These are phyloP conservation scores for Epinotia demarniana DNA, from an alignment of 2,888 invertebrate genomes.

Conservation along the genomic window DNA sequence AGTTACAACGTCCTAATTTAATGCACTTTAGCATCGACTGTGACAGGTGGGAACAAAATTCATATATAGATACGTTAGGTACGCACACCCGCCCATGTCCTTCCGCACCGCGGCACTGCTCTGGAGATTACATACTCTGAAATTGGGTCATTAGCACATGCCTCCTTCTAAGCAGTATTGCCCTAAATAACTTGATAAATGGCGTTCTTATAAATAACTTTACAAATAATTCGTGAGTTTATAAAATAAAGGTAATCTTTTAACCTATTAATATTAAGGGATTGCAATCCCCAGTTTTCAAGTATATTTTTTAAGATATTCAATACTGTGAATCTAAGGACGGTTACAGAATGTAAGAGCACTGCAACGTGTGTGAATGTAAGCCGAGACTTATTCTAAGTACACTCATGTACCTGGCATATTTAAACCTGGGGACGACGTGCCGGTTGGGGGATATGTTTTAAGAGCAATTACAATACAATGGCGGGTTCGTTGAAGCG, in stretches of 20 bases:
- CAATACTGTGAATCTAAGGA: not conserved
- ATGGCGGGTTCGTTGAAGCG: not conserved
- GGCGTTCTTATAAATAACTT: slow-evolving; percentile 3
- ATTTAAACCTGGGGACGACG: not conserved
- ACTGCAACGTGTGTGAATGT: not conserved
- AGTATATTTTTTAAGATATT: not conserved
- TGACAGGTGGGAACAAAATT: not conserved
- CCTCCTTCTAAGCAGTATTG: slow-evolving; percentile 12
- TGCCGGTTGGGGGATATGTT: not conserved
- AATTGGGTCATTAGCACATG: slow-evolving; percentile 38
- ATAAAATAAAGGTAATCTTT: not conserved
- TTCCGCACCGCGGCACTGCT: slow-evolving; percentile 8
- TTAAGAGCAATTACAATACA: not conserved
- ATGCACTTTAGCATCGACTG: slow-evolving; percentile 32
- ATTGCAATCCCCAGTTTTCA: not conserved
- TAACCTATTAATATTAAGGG: not conserved
- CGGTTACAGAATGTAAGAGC: not conserved
- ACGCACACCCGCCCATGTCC: not conserved
- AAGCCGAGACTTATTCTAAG: not conserved
- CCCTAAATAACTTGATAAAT: slow-evolving; percentile 6
- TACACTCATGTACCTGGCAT: not conserved
- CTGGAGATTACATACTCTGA: slow-evolving; percentile 25
- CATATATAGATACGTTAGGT: not conserved
- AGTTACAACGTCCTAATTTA: slow-evolving; percentile 2
- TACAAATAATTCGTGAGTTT: not conserved